A percentile compares a stretch with the other conserved stretches of the same genome.
These are phyloP conservation scores for Slavum lentiscoides DNA, from an alignment of 2,888 invertebrate species.

Conservation along the genomic window DNA sequence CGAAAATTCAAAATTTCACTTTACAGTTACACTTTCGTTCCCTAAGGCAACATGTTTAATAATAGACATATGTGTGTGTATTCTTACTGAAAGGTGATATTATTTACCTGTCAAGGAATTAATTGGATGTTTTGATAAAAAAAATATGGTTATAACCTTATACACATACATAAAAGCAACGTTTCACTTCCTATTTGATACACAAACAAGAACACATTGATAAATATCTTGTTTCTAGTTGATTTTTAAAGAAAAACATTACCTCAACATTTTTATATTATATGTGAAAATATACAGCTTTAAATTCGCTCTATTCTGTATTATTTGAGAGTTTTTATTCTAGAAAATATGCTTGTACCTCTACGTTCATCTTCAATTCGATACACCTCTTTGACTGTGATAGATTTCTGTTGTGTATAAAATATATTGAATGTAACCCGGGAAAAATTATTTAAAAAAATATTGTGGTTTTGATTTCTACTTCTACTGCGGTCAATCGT, in stretches of 20 bases:
- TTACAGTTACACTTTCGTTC: constrained; percentile 22
- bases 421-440: not conserved
- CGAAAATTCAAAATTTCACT: constrained; percentile 29
- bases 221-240: not conserved
- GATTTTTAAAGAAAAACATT: constrained; percentile 3
- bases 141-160: not conserved
- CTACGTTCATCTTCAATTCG: constrained; percentile 1
- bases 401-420: not conserved
- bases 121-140: constrained; percentile 7
- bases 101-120: constrained; percentile 7
- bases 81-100: not conserved
- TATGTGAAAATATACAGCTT: not conserved
- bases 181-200: not conserved
- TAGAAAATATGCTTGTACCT: not conserved
- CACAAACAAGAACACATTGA: not conserved
- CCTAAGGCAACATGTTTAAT: constrained; percentile 14
- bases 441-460: not conserved
- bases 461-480: constrained; percentile 22
- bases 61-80: not conserved
- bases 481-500: not conserved
- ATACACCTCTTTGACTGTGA: constrained; percentile 7
- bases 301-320: not conserved
- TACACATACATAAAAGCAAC: not conserved
- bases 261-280: not conserved
- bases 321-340: not conserved